A percentile compares a stretch with the other conserved stretches of the same genome.
phyloP scores from a whole-genome alignment of 2,113 vertebrate species.

The Sebastes schlegelii region DNA sequence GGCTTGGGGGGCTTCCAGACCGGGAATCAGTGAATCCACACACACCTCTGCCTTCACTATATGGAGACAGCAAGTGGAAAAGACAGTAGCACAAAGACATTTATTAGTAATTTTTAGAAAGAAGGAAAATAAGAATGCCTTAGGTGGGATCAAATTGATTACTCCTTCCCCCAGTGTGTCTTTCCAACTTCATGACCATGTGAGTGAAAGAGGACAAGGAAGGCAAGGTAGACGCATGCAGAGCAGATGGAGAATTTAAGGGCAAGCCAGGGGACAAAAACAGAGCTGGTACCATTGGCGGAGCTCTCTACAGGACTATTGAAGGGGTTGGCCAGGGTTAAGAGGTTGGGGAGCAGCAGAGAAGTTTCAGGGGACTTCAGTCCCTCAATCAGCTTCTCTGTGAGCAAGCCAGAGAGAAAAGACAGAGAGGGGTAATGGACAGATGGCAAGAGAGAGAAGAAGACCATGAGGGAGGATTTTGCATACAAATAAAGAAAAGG shows the following conservation, averaged over 20 bases:
- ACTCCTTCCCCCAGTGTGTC: not conserved
- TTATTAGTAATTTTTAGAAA: conserved; percentile 5
- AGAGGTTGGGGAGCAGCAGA: conserved; percentile 91
- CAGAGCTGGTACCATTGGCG: conserved; percentile 68
- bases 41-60: conserved; percentile 82
- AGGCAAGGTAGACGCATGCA: conserved; percentile 17
- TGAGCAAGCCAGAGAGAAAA: conserved; percentile 49
- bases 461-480: conserved; percentile 19
- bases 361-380: conserved; percentile 92
- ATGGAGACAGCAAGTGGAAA: conserved; percentile 36
- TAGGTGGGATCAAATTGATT: not conserved
- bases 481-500: conserved; percentile 1
- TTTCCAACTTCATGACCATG: conserved; percentile 79
- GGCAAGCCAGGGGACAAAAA: conserved; percentile 30
- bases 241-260: conserved; percentile 16
- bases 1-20: conserved; percentile 89
- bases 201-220: conserved; percentile 49
- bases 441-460: conserved; percentile 32
- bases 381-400: conserved; percentile 96
- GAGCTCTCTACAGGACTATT: conserved; percentile 84
- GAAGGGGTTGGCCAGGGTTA: conserved; percentile 91
- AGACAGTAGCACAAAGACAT: conserved; percentile 16
- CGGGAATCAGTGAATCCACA: conserved; percentile 93
- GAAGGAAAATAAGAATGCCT: not conserved
- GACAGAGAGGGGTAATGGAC: conserved; percentile 12